phyloP scores from a whole-genome alignment of 1,140 invertebrate species.

The Caenorhabditis latens region DNA sequence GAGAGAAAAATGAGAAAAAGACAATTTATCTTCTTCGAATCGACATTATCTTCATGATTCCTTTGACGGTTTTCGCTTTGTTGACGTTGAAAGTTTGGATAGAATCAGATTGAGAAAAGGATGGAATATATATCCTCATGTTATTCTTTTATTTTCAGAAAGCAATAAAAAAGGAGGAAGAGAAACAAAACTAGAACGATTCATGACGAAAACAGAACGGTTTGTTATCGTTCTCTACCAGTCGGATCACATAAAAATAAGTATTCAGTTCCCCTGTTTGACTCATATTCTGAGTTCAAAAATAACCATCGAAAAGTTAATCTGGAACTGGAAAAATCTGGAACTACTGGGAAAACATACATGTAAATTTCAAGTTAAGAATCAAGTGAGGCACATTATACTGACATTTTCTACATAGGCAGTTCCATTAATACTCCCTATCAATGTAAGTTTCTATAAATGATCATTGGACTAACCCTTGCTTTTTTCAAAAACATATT shows the following conservation, averaged over 20 bases:
- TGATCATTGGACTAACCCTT: too few species aligned
- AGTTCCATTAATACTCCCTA: too few species aligned
- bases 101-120: constrained; percentile 4
- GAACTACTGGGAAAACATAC: too few species aligned
- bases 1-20: neutral
- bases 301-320: too few species aligned
- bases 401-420: too few species aligned
- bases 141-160: constrained; percentile 10
- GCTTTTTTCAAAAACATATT: too few species aligned
- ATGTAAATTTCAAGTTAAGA: too few species aligned
- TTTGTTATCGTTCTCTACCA: neutral
- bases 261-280: neutral
- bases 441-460: too few species aligned
- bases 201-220: neutral
- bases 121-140: neutral
- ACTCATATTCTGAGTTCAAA: too few species aligned
- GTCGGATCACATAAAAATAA: neutral
- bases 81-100: constrained; percentile 39
- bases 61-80: constrained; percentile 21
- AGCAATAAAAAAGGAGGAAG: neutral
- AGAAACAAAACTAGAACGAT: neutral
- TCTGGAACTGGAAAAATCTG: too few species aligned
- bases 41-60: neutral
- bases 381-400: too few species aligned
- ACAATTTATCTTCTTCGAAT: constrained; percentile 4